Evolutionary conservation across 1,140 invertebrate species (phyloP).

Genomic region (Phymorhynchus buccinoides): DNA sequence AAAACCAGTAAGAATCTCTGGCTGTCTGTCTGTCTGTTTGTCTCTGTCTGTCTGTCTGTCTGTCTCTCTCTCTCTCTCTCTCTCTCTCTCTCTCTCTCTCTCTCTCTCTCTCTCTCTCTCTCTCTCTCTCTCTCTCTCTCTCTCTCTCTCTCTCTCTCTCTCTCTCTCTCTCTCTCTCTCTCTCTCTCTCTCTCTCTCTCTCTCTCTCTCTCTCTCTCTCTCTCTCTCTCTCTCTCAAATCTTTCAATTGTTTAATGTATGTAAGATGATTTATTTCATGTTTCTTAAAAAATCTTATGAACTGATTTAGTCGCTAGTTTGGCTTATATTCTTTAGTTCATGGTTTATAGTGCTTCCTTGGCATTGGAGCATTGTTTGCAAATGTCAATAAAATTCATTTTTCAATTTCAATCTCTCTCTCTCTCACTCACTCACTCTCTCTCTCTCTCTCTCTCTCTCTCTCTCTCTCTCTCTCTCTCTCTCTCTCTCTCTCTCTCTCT

Average conservation of each 20-base stretch:
- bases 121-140: not conserved
- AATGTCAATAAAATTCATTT: not conserved
- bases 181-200: not conserved
- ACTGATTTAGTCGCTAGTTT: not conserved
- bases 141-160: not conserved
- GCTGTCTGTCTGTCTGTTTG: not conserved
- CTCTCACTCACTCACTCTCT: not conserved
- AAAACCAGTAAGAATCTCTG: constrained; percentile 87
- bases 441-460: not conserved
- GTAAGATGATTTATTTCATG: too few relatives aligned
- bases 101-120: not conserved
- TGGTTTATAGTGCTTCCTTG: too few relatives aligned
- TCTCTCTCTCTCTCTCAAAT: too few relatives aligned
- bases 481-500: not conserved
- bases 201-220: not conserved
- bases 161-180: not conserved
- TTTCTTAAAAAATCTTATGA: too few relatives aligned
- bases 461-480: not conserved
- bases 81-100: not conserved
- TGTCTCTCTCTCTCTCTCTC: constrained; percentile 11
- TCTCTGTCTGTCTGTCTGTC: constrained; percentile 6
- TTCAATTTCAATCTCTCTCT: not conserved
- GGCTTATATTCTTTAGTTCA: not conserved
- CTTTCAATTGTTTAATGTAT: too few relatives aligned
- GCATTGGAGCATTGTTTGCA: too few relatives aligned